Percentiles rank a stretch among this genome's conserved stretches.
Conservation (phyloP, 1,140 invertebrate species). For the Argopecten irradians region DNA sequence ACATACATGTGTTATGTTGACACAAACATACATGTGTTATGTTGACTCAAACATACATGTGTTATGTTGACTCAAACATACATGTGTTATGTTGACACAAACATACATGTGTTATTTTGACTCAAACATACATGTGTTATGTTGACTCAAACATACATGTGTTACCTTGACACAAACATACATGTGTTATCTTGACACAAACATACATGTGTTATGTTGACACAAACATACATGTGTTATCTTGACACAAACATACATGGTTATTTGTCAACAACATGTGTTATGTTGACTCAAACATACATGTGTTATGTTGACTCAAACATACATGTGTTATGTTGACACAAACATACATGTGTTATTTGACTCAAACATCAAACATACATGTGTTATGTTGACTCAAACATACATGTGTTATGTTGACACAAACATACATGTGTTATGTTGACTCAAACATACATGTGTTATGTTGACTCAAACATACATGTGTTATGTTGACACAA, state of each 20-base stretch:
- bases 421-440: neutral
- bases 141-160: too few relatives aligned
- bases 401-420: neutral
- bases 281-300: neutral
- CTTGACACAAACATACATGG: neutral
- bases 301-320: too few relatives aligned
- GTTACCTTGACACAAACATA: neutral
- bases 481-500: neutral
- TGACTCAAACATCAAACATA: neutral
- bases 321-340: neutral
- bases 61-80: too few relatives aligned
- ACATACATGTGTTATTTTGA: neutral
- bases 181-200: neutral
- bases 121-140: too few relatives aligned
- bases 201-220: neutral
- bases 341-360: neutral
- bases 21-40: too few relatives aligned
- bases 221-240: neutral
- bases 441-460: neutral
- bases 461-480: neutral
- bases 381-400: neutral
- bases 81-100: too few relatives aligned
- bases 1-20: too few relatives aligned
- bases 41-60: too few relatives aligned
- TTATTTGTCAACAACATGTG: neutral